Conservation (phyloP, 2,888 invertebrate species). For the Lycocerus yunnanus region DNA sequence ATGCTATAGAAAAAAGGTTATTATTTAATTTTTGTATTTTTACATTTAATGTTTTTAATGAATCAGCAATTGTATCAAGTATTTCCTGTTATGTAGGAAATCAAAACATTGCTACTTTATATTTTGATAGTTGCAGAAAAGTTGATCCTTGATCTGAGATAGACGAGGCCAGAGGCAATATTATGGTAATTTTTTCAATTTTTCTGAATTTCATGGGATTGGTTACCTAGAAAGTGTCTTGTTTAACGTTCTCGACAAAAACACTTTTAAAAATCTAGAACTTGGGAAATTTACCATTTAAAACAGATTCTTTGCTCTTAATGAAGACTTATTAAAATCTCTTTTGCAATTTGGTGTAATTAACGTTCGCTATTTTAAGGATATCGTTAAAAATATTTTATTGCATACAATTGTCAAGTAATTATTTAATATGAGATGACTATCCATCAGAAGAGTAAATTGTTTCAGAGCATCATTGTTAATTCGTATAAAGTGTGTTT, state of each 20-base stretch:
- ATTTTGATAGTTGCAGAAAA: too few species aligned
- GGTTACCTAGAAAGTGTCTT: background rate
- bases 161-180: too few species aligned
- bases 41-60: too few species aligned
- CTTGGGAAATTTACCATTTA: background rate
- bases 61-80: too few species aligned
- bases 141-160: background rate
- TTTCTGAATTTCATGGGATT: background rate
- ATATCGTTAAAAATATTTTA: background rate
- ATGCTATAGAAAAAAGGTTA: background rate
- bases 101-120: background rate
- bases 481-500: slow-evolving; percentile 30
- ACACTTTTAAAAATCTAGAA: background rate
- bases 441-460: slow-evolving; percentile 13
- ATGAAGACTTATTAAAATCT: background rate
- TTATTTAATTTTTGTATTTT: background rate
- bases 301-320: background rate
- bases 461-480: slow-evolving; percentile 12
- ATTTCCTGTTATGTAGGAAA: background rate
- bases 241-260: background rate
- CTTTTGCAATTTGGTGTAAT: background rate
- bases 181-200: background rate
- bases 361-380: background rate
- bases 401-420: slow-evolving; percentile 5
- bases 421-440: slow-evolving; percentile 15